Base-by-base conservation (phyloP, 2,797 vertebrate genomes). In the Neolamprologus multifasciatus region DNA sequence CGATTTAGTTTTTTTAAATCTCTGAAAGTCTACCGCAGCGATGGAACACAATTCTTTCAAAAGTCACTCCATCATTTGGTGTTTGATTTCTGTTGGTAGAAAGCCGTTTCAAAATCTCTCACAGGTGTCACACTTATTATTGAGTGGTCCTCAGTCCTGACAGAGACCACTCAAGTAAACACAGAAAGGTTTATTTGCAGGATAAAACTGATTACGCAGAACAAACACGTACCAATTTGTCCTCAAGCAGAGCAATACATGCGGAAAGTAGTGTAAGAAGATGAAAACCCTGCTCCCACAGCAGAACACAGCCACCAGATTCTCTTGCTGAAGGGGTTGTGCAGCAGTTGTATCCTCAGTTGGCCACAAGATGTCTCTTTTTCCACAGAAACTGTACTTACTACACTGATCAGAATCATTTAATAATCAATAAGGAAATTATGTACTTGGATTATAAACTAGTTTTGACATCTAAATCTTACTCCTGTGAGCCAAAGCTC, bases 321-420 rank as follows among this genome's bases (percentile, higher is more conserved):
- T 43, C 38, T 45, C 38, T 23, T 71, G 13, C 21, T 45, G 21
- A 23, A 45, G 67, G 0, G 40, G 10, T 50, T 50, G 43, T 50
- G 23, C 17, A 50, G 14, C 17, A 50, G 17, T 48, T 76, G 26
- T 50, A 76, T 6, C 71, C 71, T 48, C 43, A 74, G 9, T 50
- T 74, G 69, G 43, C 69, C 69, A 76, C 71, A 76, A 50, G 43
- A 76, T 76, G 71, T 76, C 43, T 31, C 43, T 19, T 48, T 48
- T 76, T 50, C 0, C 71, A 50, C 29, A 50, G 29, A 48, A 76
- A 74, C 16, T 76, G 43, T 12, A 6, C 43, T 74, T 48, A 19
- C 7, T 4, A n/a, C 26, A 19, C 26, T 50, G 10, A 31, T 50
- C 16, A 21, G 57, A 8, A 64, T 64, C 33, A 5, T 64, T 64